These are phyloP conservation scores for Acyrthosiphon pisum DNA, from an alignment of 1,140 invertebrate species.

Conservation along the genomic window DNA sequence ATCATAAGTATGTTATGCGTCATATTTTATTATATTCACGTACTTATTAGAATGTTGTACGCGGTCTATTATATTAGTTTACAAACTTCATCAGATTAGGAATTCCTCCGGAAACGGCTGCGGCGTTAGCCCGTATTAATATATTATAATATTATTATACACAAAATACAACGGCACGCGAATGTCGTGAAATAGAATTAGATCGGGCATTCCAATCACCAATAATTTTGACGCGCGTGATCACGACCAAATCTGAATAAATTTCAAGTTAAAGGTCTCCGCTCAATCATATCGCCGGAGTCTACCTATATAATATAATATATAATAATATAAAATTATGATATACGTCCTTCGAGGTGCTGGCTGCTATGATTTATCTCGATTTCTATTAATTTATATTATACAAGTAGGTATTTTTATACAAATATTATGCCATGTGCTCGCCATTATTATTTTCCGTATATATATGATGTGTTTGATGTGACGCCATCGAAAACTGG, in stretches of 20 bases:
- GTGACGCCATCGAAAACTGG: background rate
- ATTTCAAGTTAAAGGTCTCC: background rate
- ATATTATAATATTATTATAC: background rate
- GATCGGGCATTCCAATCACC: background rate
- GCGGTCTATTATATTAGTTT: background rate
- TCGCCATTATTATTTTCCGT: background rate
- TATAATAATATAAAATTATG: background rate
- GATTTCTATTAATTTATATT: background rate
- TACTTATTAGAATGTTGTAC: background rate
- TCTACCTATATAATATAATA: background rate
- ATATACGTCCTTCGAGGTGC: background rate
- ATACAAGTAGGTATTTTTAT: background rate
- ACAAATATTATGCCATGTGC: background rate
- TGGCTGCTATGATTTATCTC: background rate
- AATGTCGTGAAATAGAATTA: background rate
- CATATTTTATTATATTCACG: background rate
- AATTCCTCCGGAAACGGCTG: background rate
- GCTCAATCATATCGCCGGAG: background rate
- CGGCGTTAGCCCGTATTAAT: background rate
- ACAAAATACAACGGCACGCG: background rate
- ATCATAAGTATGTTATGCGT: background rate
- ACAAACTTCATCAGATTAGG: background rate
- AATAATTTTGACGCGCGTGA: background rate
- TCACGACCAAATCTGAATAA: background rate
- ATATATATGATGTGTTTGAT: background rate